Evolutionary conservation across 2,888 invertebrate species (phyloP).

Genomic region (Epirrhoe tristata): DNA sequence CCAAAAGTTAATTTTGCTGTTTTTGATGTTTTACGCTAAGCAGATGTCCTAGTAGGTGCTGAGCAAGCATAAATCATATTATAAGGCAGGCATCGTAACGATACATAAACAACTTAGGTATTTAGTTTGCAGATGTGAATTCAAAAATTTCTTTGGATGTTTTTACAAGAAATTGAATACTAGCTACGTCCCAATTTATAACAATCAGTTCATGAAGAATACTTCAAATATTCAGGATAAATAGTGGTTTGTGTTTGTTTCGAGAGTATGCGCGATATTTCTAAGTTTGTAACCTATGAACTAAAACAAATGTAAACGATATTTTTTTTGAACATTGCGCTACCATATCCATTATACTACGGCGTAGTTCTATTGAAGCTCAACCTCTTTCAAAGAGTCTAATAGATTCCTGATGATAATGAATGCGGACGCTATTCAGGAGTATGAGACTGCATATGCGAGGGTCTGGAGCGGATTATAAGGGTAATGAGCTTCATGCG

Average conservation of each 20-base stretch:
- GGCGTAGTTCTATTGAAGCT: constrained; percentile 21
- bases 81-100: no score
- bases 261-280: background rate
- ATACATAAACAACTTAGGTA: no score
- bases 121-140: no score
- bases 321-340: constrained; percentile 1
- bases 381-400: constrained; percentile 33
- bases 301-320: background rate
- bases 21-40: no score
- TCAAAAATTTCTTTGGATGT: no score
- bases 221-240: no score
- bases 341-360: constrained; percentile 10
- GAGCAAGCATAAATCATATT: no score
- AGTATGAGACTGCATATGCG: constrained; percentile 26
- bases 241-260: no score
- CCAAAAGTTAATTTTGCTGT: background rate
- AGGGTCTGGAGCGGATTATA: constrained; percentile 18
- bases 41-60: no score
- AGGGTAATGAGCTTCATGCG: constrained; percentile 10
- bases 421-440: constrained; percentile 24
- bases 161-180: no score
- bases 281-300: background rate
- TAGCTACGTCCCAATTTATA: no score
- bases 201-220: no score
- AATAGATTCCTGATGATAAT: constrained; percentile 43